Evolutionary conservation across 2,888 invertebrate species (phyloP), one percentile per base, ranked within the genome.

Genomic region (Drosophila mercatorum): DNA sequence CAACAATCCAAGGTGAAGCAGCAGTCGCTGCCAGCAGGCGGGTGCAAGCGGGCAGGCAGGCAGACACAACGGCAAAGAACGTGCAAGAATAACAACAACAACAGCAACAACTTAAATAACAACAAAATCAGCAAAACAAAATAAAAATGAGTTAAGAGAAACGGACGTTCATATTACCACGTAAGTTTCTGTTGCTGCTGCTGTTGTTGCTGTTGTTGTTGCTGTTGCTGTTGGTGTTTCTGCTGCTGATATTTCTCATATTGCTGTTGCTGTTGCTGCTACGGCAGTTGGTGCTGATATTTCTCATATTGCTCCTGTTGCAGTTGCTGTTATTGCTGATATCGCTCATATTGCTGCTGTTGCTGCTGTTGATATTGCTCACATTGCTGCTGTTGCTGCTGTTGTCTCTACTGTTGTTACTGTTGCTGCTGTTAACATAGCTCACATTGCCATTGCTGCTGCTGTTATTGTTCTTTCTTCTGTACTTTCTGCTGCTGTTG

Each of bases 71-170:
- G 67, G 70, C 70, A 78, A 78, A 57, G 57, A 84, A 88, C 83
- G 75, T 85, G 88, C 80, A 88, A 83, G 68, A 81, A 80, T 47
- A 80, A 68, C 67, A 65, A 75, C 56, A 71, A 22, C 63, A 64
- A 8, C 55, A 60, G 22, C 26, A 69, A 34, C n/a, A 69, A 34
- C 31, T 34, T 34, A 71, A 53, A 46, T 17, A 75, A 57, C 40
- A 72, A 58, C 51, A 68, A 59, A 53, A 61, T 1, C 31, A 58
- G 28, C 64, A 62, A 73, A 80, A 69, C 67, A 77, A 86, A 83
- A 77, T 65, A 77, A 88, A 85, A 88, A 85, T 82, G 74, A 88
- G 83, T 86, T 80, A 85, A 88, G 73, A 85, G 80, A 82, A 83
- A 75, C 83, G 83, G 83, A 80, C 86, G 83, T 77, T 88, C 80